phyloP scores from a whole-genome alignment of 2,113 vertebrate species.

The Neolamprologus modestus region DNA sequence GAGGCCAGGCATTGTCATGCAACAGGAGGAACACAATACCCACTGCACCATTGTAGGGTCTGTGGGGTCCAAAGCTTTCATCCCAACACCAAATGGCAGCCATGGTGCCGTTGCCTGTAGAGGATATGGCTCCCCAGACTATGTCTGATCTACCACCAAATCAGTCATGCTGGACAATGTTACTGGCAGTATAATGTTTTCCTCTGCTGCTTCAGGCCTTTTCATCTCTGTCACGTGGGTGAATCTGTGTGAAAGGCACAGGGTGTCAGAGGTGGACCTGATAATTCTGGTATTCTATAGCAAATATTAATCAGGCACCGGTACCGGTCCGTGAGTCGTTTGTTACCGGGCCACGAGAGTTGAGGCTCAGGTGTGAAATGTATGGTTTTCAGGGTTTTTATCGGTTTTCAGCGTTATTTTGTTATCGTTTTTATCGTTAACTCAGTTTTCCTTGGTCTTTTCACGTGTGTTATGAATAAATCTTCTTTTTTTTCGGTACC shows the following conservation, averaged over 20 bases:
- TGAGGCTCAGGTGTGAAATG: too few relatives aligned
- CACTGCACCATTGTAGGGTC: neutral
- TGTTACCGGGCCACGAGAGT: too few relatives aligned
- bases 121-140: neutral
- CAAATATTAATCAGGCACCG: neutral
- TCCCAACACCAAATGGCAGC: neutral
- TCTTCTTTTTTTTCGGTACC: too few relatives aligned
- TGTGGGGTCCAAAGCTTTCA: neutral
- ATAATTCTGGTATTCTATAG: neutral
- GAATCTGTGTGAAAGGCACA: neutral
- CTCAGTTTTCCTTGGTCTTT: too few relatives aligned
- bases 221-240: neutral
- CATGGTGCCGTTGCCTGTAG: neutral
- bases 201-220: neutral
- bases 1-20: neutral
- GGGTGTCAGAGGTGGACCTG: neutral
- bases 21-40: accelerated
- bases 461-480: too few relatives aligned
- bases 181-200: neutral
- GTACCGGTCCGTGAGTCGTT: too few relatives aligned
- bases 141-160: neutral
- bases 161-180: neutral
- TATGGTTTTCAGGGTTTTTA: too few relatives aligned
- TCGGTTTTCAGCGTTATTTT: too few relatives aligned
- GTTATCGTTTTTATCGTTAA: too few relatives aligned